These are phyloP conservation scores for Onychomys torridus DNA, from an alignment of 2,797 vertebrate species.

Conservation along the genomic window DNA sequence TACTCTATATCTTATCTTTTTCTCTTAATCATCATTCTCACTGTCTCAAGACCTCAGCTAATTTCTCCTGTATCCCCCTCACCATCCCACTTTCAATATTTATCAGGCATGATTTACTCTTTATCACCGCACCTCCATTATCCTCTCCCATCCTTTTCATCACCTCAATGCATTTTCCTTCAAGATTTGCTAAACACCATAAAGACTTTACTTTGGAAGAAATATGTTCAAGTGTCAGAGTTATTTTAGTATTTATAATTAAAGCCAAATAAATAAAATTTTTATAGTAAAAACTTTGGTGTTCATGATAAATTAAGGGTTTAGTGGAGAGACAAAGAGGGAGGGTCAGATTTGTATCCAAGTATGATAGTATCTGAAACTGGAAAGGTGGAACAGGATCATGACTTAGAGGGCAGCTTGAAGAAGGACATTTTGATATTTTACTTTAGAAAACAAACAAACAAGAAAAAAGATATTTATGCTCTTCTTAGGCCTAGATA, in stretches of 20 bases:
- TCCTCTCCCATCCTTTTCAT: not conserved
- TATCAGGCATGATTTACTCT: not conserved
- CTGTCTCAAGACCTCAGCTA: not conserved
- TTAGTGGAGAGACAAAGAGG: fast-evolving
- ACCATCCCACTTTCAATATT: not conserved
- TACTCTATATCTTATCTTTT: not conserved
- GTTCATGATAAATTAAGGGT: not conserved
- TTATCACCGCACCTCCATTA: not conserved
- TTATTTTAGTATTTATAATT: not conserved
- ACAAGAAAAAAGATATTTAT: not conserved
- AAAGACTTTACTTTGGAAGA: not conserved
- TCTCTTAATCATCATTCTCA: not conserved
- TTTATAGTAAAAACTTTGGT: not conserved
- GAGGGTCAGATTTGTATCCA: not conserved
- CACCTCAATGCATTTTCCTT: not conserved
- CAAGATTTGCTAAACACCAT: not conserved
- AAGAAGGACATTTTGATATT: not conserved
- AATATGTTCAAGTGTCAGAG: not conserved
- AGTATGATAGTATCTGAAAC: not conserved
- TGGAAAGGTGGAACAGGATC: not conserved
- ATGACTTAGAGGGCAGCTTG: not conserved
- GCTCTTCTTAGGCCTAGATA: not conserved
- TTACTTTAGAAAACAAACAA: not conserved
- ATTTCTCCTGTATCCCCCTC: not conserved
- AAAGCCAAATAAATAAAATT: not conserved